phyloP scores from a whole-genome alignment of 2,888 invertebrate genomes.

The Agrotis clavis region DNA sequence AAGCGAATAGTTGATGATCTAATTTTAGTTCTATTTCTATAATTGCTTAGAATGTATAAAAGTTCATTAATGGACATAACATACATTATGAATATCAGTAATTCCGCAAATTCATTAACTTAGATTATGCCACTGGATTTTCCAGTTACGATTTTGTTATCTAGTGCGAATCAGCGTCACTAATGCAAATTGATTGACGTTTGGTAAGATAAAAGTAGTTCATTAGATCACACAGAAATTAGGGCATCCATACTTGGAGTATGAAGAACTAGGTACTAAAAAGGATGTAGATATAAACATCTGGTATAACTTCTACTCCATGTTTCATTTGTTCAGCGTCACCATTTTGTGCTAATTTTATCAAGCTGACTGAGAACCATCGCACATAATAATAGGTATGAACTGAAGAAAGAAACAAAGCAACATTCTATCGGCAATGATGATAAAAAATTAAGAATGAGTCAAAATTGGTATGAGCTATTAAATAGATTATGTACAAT shows the following conservation, averaged over 20 bases:
- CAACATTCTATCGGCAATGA: too few species aligned
- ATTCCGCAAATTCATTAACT: constrained; percentile 15
- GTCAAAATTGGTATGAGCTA: too few species aligned
- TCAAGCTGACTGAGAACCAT: too few species aligned
- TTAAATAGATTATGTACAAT: too few species aligned
- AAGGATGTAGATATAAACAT: neutral
- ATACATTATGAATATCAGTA: constrained; percentile 4
- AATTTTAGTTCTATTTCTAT: neutral
- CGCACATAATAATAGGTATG: too few species aligned
- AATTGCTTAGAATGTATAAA: neutral
- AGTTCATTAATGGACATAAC: neutral
- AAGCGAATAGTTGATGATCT: neutral
- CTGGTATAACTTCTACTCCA: neutral
- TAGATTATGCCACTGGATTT: constrained; percentile 21
- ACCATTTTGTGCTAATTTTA: neutral
- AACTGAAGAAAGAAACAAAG: too few species aligned
- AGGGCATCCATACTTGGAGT: constrained; percentile 5
- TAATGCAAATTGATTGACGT: neutral
- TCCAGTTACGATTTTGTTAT: constrained; percentile 3
- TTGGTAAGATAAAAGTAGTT: neutral
- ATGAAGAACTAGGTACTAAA: neutral
- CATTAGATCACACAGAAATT: constrained; percentile 14
- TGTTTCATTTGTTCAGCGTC: neutral
- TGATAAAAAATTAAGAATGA: too few species aligned
- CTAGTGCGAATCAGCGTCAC: neutral